These are phyloP conservation scores for Andrena haemorrhoa DNA, from an alignment of 2,888 invertebrate genomes.

Conservation along the genomic window DNA sequence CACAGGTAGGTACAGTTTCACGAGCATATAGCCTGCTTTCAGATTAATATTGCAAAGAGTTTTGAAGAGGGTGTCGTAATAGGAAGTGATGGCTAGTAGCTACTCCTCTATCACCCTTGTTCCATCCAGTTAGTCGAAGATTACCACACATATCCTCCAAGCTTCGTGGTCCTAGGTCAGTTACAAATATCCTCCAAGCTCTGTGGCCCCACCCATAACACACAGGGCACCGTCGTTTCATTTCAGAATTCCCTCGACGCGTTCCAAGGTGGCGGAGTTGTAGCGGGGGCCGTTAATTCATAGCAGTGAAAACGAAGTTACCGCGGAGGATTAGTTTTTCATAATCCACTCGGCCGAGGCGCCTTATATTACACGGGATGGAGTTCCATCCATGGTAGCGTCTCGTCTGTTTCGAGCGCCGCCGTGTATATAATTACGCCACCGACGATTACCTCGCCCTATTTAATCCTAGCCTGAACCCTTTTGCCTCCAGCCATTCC, in stretches of 20 bases:
- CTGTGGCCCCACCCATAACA: not conserved
- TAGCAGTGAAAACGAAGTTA: conserved; percentile 1
- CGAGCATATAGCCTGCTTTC: no score
- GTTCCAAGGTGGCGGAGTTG: not conserved
- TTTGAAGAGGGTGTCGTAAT: no score
- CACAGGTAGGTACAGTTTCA: not conserved
- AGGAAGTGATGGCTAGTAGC: no score
- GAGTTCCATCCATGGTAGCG: not conserved
- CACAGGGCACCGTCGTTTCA: not conserved
- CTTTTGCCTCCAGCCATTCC: conserved; percentile 51
- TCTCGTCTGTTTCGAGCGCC: conserved; percentile 26
- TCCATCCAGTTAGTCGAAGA: no score
- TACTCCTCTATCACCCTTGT: no score
- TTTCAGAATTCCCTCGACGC: not conserved
- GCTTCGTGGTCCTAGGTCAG: no score
- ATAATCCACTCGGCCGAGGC: conserved; percentile 24
- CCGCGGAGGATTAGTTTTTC: conserved; percentile 25
- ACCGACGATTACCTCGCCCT: conserved; percentile 63
- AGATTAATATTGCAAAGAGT: no score
- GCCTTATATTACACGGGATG: conserved; percentile 29
- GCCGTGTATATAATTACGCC: conserved; percentile 64
- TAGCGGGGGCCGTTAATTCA: not conserved
- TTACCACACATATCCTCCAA: no score
- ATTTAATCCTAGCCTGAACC: conserved; percentile 67
- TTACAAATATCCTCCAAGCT: no score